Percentiles rank a stretch among this genome's conserved stretches.
phyloP scores from a whole-genome alignment of 1,140 invertebrate genomes.

The Chrysoperla carnea region DNA sequence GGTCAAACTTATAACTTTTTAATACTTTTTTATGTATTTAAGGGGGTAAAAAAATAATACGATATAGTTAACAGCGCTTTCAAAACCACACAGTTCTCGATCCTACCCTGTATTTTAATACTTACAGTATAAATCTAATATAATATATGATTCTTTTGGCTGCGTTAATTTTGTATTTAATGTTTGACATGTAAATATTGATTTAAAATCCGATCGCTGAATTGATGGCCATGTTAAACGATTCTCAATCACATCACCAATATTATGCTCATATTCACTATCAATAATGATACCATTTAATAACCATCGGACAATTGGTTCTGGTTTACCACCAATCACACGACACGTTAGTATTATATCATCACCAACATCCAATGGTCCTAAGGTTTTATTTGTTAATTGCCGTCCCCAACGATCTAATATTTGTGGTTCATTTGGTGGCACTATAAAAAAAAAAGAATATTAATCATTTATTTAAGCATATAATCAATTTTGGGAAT shows the following conservation, averaged over 20 bases:
- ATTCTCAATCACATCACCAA: slow-evolving; percentile 71
- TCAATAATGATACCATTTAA: slow-evolving; percentile 52
- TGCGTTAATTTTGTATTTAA: slow-evolving; percentile 63
- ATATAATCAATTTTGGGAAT: no score
- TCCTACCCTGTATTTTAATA: slow-evolving; percentile 19
- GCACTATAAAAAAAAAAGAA: slow-evolving; percentile 39
- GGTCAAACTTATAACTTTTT: no score
- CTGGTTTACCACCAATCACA: slow-evolving; percentile 42
- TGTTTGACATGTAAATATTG: slow-evolving; percentile 69
- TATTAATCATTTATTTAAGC: background rate
- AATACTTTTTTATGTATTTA: no score
- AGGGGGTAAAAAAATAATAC: no score
- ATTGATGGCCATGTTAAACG: slow-evolving; percentile 54
- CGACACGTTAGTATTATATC: slow-evolving; percentile 42
- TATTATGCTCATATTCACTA: slow-evolving; percentile 62
- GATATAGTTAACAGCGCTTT: no score
- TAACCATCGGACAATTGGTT: slow-evolving; percentile 46
- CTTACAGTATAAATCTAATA: slow-evolving; percentile 70
- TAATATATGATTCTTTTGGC: slow-evolving; percentile 52
- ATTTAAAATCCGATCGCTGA: slow-evolving; percentile 57
- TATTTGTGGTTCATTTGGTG: slow-evolving; percentile 68
- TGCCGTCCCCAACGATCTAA: slow-evolving; percentile 56
- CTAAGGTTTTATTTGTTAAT: slow-evolving; percentile 50
- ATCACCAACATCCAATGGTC: slow-evolving; percentile 61
- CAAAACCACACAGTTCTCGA: no score